Conservation (phyloP, 2,113 vertebrate genomes). For the Thamnaconus septentrionalis region DNA sequence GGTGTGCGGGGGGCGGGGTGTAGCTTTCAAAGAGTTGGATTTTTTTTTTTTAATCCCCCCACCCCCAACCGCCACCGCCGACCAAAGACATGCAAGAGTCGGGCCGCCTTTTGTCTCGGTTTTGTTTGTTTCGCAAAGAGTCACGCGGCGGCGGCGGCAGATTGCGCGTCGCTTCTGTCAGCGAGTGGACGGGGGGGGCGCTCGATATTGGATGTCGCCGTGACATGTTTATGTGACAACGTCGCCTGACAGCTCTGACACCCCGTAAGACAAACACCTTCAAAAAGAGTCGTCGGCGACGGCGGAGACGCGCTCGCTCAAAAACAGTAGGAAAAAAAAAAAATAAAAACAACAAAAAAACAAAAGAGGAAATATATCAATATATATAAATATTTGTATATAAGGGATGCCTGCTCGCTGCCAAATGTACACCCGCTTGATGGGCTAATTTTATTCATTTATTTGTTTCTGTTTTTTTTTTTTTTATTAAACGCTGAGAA, state of each 20-base stretch:
- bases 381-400: too few species aligned
- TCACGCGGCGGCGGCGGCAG: constrained; percentile 52
- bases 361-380: too few species aligned
- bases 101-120: constrained; percentile 61
- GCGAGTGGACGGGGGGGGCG: constrained; percentile 57
- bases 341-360: constrained; percentile 24
- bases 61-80: too few species aligned
- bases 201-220: constrained; percentile 53
- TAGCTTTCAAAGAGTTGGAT: constrained; percentile 56
- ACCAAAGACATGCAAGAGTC: constrained; percentile 43
- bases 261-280: constrained; percentile 64
- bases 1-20: too few species aligned
- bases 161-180: constrained; percentile 54
- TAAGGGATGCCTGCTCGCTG: constrained; percentile 19
- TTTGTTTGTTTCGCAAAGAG: constrained; percentile 64
- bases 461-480: too few species aligned
- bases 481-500: too few species aligned
- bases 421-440: constrained; percentile 58
- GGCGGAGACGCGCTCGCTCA: constrained; percentile 13
- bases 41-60: neutral
- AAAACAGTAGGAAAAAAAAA: constrained; percentile 1
- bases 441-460: constrained; percentile 7
- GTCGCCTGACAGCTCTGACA: constrained; percentile 66
- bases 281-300: constrained; percentile 50
- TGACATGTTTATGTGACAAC: constrained; percentile 74